Base-by-base conservation (phyloP, 2,113 vertebrate species). In the Phycodurus eques region DNA sequence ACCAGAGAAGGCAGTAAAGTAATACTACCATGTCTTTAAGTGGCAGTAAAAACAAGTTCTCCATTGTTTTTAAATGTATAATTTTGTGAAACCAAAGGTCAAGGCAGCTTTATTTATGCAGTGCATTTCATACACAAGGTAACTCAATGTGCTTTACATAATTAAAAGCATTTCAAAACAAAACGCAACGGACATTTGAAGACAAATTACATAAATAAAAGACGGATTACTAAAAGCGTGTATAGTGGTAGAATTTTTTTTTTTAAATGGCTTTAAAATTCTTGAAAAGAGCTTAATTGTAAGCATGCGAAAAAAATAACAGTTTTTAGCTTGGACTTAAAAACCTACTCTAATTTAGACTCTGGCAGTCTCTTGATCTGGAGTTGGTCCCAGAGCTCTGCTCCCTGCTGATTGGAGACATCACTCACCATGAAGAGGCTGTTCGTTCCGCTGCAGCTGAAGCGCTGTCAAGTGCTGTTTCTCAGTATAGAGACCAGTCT, bases 341-440 rank as follows among this genome's bases (percentile, higher is more conserved):
- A 39, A 39, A 39, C 35, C 4, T 39, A 39, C 35, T 74, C 27
- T 17, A 61, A 47, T 31, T 59, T 77, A 98, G 96, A 83, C 88
- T 99, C 17, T 98, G 95, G 96, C 92, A 92, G 8, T 89, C 92
- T 68, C 93, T 99, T 92, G 93, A 79, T 76, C 85, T 99, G 70
- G 94, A 98, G 85, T 70, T 97, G 80, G 95, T 97, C 72, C 93
- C 96, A 33, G 94, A 95, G 67, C 91, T 99, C 61, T 99, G 97
- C 75, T 91, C 94, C 1, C 83, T 98, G 87, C 92, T 99, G 59
- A 99, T 99, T 1, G 92, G 93, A 6, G 97, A 99, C 15, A 94
- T 98, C 76, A 98, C 96, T 42, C 95, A 98, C 79, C 94, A 96
- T 0, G 96, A 97, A 81, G 96, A 95, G 63, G 96, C 94, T 0